A percentile compares a stretch with the other conserved stretches of the same genome.
These are phyloP conservation scores for Drosophila lacteicornis DNA, from an alignment of 1,140 invertebrate genomes.

Conservation along the genomic window DNA sequence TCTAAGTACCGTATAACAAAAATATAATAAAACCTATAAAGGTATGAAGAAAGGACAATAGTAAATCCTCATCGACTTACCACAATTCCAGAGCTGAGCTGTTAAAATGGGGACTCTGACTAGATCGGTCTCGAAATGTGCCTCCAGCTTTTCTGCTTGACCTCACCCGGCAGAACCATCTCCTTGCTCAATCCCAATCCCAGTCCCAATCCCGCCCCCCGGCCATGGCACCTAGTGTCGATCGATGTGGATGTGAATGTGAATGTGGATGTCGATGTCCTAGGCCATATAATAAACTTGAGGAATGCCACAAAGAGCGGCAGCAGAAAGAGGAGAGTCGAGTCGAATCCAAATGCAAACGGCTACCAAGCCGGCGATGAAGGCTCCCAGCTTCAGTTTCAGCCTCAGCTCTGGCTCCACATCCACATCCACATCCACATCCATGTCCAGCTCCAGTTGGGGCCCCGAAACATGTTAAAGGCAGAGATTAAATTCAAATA, in stretches of 20 bases:
- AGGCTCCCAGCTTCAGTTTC: slow-evolving; percentile 28
- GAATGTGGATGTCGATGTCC: slow-evolving; percentile 58
- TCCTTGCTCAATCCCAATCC: slow-evolving; percentile 3
- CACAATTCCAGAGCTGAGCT: slow-evolving; percentile 9
- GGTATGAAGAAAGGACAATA: background rate
- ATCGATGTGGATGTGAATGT: slow-evolving; percentile 56
- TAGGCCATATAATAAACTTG: slow-evolving; percentile 68
- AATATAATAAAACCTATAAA: background rate
- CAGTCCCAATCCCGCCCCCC: slow-evolving; percentile 11
- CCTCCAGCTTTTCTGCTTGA: slow-evolving; percentile 21
- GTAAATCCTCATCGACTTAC: background rate
- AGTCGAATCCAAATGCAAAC: slow-evolving; percentile 38
- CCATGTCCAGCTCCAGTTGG: slow-evolving; percentile 44
- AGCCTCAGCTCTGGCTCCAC: slow-evolving; percentile 19
- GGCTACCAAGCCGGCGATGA: slow-evolving; percentile 33
- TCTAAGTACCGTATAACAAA: background rate
- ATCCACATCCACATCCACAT: slow-evolving; percentile 15
- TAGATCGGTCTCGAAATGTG: slow-evolving; percentile 14
- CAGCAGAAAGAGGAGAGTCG: slow-evolving; percentile 26
- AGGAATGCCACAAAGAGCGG: slow-evolving; percentile 51
- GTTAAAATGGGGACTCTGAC: slow-evolving; percentile 20
- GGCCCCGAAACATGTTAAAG: slow-evolving; percentile 66
- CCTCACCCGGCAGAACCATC: slow-evolving; percentile 22
- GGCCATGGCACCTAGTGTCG: slow-evolving; percentile 51
- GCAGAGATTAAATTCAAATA: slow-evolving; percentile 83